Conservation (phyloP, 2,888 invertebrate species). For the Drosophila acutilabella region DNA sequence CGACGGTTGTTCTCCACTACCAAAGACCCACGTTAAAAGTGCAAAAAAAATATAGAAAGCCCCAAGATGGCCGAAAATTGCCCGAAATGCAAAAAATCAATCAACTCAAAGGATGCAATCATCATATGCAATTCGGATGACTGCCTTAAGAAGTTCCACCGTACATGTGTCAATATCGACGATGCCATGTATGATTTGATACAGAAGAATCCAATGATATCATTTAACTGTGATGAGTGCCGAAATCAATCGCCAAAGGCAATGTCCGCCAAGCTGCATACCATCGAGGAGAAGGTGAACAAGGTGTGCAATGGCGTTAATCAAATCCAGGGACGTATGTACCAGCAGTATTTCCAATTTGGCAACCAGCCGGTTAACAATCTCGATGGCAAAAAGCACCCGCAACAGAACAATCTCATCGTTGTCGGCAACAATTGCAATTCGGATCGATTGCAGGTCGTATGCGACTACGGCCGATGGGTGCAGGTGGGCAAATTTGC, state of each 20-base stretch:
- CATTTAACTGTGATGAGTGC: slow-evolving; percentile 83
- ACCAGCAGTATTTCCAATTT: slow-evolving; percentile 82
- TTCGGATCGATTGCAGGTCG: slow-evolving; percentile 83
- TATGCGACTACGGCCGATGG: slow-evolving; percentile 83
- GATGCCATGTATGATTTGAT: slow-evolving; percentile 81
- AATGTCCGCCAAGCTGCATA: slow-evolving; percentile 75
- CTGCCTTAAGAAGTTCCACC: slow-evolving; percentile 81
- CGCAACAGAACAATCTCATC: slow-evolving; percentile 81
- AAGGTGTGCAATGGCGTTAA: slow-evolving; percentile 82
- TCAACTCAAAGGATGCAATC: slow-evolving; percentile 77
- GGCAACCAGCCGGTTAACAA: slow-evolving; percentile 78
- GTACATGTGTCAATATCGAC: slow-evolving; percentile 81
- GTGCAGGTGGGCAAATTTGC: slow-evolving; percentile 83
- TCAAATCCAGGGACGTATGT: slow-evolving; percentile 83
- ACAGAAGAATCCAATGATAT: slow-evolving; percentile 82
- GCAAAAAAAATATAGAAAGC: slow-evolving; percentile 11
- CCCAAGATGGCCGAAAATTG: slow-evolving; percentile 82
- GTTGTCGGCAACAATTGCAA: slow-evolving; percentile 83
- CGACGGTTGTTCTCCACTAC: slow-evolving; percentile 31
- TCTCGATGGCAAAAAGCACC: slow-evolving; percentile 77
- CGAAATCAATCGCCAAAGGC: slow-evolving; percentile 82
- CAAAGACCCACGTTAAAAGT: slow-evolving; percentile 22
- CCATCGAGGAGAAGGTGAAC: slow-evolving; percentile 82
- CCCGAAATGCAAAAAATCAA: slow-evolving; percentile 82
- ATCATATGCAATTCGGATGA: slow-evolving; percentile 81